These are phyloP conservation scores for Furcifer pardalis DNA, from an alignment of 2,797 vertebrate genomes.

Conservation along the genomic window DNA sequence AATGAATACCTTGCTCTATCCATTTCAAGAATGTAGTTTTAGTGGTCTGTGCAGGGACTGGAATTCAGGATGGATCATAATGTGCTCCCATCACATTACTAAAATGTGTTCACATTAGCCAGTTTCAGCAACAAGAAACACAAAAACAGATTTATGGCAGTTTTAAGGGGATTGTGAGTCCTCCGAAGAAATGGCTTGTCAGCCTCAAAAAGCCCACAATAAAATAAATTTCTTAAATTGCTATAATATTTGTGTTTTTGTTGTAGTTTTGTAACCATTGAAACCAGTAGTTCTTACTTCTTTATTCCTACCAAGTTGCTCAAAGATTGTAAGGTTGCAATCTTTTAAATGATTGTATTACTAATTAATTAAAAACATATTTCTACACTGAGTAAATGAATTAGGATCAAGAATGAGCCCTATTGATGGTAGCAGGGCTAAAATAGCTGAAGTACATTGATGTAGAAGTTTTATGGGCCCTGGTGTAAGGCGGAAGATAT, in stretches of 20 bases:
- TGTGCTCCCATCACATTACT: not conserved
- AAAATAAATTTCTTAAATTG: too few relatives aligned
- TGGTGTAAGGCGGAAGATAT: not conserved
- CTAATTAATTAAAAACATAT: too few relatives aligned
- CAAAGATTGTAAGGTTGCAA: not conserved
- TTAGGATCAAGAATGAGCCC: not conserved
- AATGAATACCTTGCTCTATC: not conserved
- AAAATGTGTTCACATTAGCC: too few relatives aligned
- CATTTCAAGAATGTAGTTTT: not conserved
- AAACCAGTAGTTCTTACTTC: not conserved
- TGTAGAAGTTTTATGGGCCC: constrained; percentile 3
- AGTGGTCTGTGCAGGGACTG: not conserved
- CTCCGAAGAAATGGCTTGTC: too few relatives aligned
- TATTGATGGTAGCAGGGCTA: not conserved
- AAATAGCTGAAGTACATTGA: not conserved
- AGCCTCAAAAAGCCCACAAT: too few relatives aligned
- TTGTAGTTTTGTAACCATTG: not conserved
- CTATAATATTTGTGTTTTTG: too few relatives aligned
- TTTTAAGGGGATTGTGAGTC: too few relatives aligned
- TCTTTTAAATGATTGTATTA: not conserved
- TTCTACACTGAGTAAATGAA: not conserved
- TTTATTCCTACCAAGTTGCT: not conserved
- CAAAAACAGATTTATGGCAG: too few relatives aligned
- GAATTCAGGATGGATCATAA: not conserved
- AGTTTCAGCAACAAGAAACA: too few relatives aligned